Base-by-base conservation (phyloP, 37 sponge, comb jelly and placozoan species). In the Agelas oroides region DNA sequence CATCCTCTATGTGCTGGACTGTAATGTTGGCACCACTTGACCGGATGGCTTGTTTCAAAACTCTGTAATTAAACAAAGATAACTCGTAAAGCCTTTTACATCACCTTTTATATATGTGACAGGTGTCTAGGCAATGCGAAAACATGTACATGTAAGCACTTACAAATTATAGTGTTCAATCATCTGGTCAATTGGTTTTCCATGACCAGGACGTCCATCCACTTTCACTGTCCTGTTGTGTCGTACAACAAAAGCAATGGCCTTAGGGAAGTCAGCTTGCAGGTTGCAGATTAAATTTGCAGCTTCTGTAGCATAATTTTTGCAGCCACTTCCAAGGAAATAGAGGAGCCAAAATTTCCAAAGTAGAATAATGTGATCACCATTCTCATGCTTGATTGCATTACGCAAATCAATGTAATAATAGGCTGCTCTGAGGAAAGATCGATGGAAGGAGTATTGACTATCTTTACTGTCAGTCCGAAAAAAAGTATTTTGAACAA, bases 221-320 rank as follows among this genome's bases (percentile, higher is more conserved):
- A 68, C 17, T 2, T 78, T 78, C 6, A 78, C 80, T 6, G 80
- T 78, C 33, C 80, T 25, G 34, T 78, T 78, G 16, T 78, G 66
- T 2, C 5, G 71, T 12, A 70, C 80, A 32, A 78, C 70, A 40
- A 67, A 78, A 20, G 80, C 80, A 30, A 70, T 78, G 27, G 71
- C 71, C 35, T 70, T 35, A 8, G 80, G 59, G 30, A 65, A 78
- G 17, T 68, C 37, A 19, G 64, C 64, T 70, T 67, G 71, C n/a
- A 78, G n/a, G 36, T 78, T 78, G 40, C 71, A 25, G 27, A 65
- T 32, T 3, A 78, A 17, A 14, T 78, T 67, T 8, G 33, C 66
- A 11, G 80, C 66, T 32, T 78, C 80, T 21, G 28, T n/a, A 20
- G 60, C 59, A 15, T 78, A 78, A 36, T 64, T 60, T 31, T 55